Evolutionary conservation across 2,888 invertebrate species (phyloP).

Genomic region (Thecophora atra): DNA sequence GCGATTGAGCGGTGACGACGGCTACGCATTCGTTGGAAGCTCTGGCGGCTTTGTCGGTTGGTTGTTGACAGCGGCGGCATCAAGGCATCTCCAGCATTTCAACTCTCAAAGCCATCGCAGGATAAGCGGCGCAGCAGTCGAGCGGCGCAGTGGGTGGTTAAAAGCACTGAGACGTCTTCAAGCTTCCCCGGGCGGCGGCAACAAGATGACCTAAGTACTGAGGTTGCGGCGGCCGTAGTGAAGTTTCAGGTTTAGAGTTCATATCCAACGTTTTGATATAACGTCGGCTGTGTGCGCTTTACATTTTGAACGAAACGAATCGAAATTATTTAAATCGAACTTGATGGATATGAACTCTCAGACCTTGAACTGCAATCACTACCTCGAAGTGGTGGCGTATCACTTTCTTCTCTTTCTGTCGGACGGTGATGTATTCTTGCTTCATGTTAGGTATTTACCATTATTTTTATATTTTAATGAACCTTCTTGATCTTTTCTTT

Average conservation of each 20-base stretch:
- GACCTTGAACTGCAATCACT: not conserved
- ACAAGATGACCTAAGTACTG: not conserved
- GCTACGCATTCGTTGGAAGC: too few relatives aligned
- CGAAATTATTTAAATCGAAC: not conserved
- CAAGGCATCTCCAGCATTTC: too few relatives aligned
- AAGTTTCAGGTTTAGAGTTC: slow-evolving; percentile 13
- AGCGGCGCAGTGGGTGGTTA: too few relatives aligned
- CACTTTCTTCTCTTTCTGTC: slow-evolving; percentile 15
- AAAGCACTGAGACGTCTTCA: too few relatives aligned
- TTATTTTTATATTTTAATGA: slow-evolving; percentile 28
- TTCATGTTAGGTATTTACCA: slow-evolving; percentile 37
- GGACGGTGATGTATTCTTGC: slow-evolving; percentile 35
- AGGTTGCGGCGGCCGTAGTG: not conserved
- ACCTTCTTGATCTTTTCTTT: not conserved
- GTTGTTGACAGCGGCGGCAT: too few relatives aligned
- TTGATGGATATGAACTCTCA: slow-evolving; percentile 27
- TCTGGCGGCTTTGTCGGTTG: too few relatives aligned
- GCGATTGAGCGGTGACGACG: not conserved
- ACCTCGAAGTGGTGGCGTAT: slow-evolving; percentile 15
- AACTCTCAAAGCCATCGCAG: too few relatives aligned
- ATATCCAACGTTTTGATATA: not conserved
- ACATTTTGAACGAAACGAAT: not conserved
- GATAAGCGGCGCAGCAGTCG: too few relatives aligned
- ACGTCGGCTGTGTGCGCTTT: not conserved
- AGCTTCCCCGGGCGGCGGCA: not conserved